These are phyloP conservation scores for Cnemophilus loriae DNA, from an alignment of 2,113 vertebrate genomes.

Conservation along the genomic window DNA sequence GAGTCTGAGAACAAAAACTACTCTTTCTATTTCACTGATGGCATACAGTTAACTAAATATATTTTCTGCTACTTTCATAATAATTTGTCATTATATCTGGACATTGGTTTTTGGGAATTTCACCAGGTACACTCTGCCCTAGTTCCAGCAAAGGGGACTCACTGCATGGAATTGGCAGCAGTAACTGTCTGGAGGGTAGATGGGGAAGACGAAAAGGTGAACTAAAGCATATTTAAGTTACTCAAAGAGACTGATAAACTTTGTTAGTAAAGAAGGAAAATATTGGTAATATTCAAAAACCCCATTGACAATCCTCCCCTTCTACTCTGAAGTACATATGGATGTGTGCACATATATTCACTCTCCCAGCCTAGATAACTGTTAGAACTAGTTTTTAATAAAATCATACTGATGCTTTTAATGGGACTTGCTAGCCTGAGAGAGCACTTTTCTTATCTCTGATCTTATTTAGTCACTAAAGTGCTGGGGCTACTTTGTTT, in stretches of 20 bases:
- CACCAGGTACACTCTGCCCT: fast-evolving
- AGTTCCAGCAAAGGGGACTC: neutral
- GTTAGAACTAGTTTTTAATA: neutral
- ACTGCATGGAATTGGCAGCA: neutral
- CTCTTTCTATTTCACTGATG: neutral
- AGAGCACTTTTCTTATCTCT: neutral
- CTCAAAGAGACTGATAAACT: neutral
- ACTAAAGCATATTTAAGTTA: neutral
- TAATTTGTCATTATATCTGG: neutral
- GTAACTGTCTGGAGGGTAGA: neutral
- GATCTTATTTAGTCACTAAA: neutral
- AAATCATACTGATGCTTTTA: neutral
- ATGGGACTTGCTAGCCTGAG: neutral
- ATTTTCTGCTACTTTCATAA: neutral
- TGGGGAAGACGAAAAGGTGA: neutral
- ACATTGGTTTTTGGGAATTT: neutral
- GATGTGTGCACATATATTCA: too few relatives aligned
- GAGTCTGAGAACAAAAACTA: neutral
- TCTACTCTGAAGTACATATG: neutral
- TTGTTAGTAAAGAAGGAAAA: neutral
- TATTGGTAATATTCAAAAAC: neutral
- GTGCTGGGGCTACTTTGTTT: neutral
- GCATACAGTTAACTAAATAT: neutral
- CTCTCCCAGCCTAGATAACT: neutral
- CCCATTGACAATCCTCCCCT: fast-evolving